Conservation (phyloP, 1,140 invertebrate genomes). For the Musca domestica region DNA sequence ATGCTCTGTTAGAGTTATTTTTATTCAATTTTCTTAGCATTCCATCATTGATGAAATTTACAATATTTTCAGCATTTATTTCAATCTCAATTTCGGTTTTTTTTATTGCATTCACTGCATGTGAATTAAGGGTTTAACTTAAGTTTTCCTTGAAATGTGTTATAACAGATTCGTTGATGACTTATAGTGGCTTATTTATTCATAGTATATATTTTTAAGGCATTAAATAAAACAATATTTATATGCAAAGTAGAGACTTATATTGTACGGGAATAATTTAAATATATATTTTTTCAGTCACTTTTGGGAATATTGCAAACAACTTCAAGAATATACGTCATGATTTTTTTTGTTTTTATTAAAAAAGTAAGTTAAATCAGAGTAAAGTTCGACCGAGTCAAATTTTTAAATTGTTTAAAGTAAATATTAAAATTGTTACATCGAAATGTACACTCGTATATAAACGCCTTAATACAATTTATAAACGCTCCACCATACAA, state of each 20-base stretch:
- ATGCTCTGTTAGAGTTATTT: background rate
- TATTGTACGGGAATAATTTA: conserved; percentile 7
- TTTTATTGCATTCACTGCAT: background rate
- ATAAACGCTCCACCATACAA: too few species aligned
- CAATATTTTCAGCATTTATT: conserved; percentile 6
- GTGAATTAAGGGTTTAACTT: too few species aligned
- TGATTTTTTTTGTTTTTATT: too few species aligned
- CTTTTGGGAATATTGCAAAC: too few species aligned
- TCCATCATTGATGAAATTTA: background rate
- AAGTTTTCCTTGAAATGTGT: background rate
- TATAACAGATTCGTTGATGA: conserved; percentile 15
- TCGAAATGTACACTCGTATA: too few species aligned
- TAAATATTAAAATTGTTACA: too few species aligned
- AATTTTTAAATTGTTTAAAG: too few species aligned
- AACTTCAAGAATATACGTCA: too few species aligned
- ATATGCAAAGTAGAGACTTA: background rate
- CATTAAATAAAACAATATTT: background rate
- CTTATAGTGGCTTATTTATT: background rate
- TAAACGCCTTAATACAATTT: too few species aligned
- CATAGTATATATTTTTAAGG: background rate
- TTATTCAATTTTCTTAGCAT: background rate
- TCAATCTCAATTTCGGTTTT: conserved; percentile 2
- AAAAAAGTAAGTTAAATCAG: too few species aligned
- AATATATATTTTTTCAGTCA: background rate
- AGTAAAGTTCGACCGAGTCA: too few species aligned